Percentiles rank a stretch among this genome's conserved stretches.
These are phyloP conservation scores for Disparrhopalites patrizii DNA, from an alignment of 2,888 invertebrate genomes.

Conservation along the genomic window DNA sequence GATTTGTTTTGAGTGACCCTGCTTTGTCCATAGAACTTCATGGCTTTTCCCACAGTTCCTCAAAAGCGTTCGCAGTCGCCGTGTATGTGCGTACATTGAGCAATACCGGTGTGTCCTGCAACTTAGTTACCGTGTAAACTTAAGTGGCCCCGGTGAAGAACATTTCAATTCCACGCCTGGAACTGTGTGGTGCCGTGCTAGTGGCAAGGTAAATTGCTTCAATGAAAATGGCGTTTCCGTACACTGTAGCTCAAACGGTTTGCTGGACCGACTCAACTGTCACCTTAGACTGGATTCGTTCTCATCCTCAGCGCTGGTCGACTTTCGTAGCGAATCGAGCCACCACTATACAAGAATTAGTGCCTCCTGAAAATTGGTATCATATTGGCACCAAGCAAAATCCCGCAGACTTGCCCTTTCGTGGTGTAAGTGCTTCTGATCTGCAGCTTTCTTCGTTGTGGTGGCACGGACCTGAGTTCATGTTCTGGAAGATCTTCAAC, in stretches of 20 bases:
- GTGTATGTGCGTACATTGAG: neutral
- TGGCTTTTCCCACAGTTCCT: conserved; percentile 18
- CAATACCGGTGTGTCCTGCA: neutral
- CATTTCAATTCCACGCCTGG: conserved; percentile 11
- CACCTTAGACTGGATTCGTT: neutral
- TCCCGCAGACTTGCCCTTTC: neutral
- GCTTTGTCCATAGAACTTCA: neutral
- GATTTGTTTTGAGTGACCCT: neutral
- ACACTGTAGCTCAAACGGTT: neutral
- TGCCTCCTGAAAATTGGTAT: neutral
- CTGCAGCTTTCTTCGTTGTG: neutral
- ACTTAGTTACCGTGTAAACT: conserved; percentile 6
- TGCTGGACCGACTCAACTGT: neutral
- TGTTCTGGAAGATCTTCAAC: too few species aligned
- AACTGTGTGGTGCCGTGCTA: conserved; percentile 7
- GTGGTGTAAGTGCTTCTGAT: neutral
- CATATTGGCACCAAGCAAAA: neutral
- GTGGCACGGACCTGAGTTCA: conserved; percentile 3
- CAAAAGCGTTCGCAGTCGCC: neutral
- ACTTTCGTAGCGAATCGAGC: neutral
- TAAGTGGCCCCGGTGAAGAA: conserved; percentile 10
- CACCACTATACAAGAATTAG: neutral
- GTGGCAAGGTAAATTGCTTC: neutral
- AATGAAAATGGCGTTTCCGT: neutral
- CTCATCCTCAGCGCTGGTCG: neutral